Evolutionary conservation across 2,113 vertebrate species (phyloP).

Genomic region (Oryctolagus cuniculus): mOryCun1.1 NC_091434.1:117105001-117105500

Average conservation of each 20-base stretch:
- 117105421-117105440: not conserved
- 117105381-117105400: rapidly evolving
- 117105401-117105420: not conserved
- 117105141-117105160: not conserved
- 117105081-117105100: not conserved
- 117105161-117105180: not conserved
- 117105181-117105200: not conserved
- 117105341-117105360: not conserved
- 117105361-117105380: not conserved
- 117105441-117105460: not conserved
- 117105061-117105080: not conserved
- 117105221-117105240: not conserved
- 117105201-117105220: not conserved
- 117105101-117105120: not conserved
- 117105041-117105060: not conserved
- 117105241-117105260: not conserved
- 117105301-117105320: not conserved
- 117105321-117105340: not conserved
- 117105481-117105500: not conserved
- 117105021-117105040: not conserved
- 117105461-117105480: not conserved
- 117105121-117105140: not conserved
- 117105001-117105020: not conserved
- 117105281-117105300: not conserved
- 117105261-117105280: not conserved